Base-by-base conservation (phyloP, 2,113 vertebrate species). In the Anhinga anhinga region DNA sequence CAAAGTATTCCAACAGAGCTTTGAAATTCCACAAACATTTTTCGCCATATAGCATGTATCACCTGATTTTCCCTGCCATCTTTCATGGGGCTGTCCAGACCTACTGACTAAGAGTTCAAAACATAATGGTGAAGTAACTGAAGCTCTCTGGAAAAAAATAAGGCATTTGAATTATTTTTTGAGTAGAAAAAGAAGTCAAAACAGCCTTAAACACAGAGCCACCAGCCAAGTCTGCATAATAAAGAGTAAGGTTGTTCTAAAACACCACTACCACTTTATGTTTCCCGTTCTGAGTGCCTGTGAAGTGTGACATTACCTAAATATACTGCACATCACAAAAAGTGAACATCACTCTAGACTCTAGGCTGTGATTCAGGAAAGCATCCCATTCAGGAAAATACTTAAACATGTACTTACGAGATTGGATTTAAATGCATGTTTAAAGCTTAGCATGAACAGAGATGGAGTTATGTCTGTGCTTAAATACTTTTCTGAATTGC, bases 401-500 rank as follows among this genome's bases (percentile, higher is more conserved):
- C 36, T 91, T 95, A 82, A 84, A 49, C 44, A 38, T 55, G 53
- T 92, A 69, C 82, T 90, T 93, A 93, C 86, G 42, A 85, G 89
- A 91, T 72, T 63, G 47, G 61, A 84, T 82, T 95, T 92, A 91
- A 97, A 95, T 40, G 45, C 25, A 34, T 55, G 36, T 88, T 86
- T 94, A 88, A 96, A 88, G 76, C 63, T 74, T 56, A 86, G 52
- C 32, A 29, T 76, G 91, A 92, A 52, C 59, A 84, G 61, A 82
- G 34, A 85, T 65, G 44, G 40, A 91, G 63, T 76, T 88, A 95
- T 42, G 19, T 71, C 83, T 96, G 65, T 79, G 49, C 44, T 95
- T 95, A 97, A 97, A 86, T 62, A 86, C 86, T 87, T 85, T 67
- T 62, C 47, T 59, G 67, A 93, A 95, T 87, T 93, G 12, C 52